Evolutionary conservation across 2,888 invertebrate genomes (phyloP).

Genomic region (Campaea margaritaria): DNA sequence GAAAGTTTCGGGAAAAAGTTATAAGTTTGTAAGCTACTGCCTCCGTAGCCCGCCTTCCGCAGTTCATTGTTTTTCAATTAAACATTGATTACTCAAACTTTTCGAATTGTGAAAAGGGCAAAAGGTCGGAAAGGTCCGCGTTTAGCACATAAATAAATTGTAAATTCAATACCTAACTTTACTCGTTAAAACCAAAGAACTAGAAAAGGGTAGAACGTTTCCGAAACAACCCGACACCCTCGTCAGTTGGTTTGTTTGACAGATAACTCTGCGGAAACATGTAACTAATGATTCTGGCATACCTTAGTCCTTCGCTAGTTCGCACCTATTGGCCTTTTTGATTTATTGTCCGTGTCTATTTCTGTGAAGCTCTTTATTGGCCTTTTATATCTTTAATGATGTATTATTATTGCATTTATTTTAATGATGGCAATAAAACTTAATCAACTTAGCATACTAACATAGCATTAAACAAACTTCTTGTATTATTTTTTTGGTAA

Average conservation of each 20-base stretch:
- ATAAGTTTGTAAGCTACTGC: too few relatives aligned
- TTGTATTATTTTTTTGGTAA: too few relatives aligned
- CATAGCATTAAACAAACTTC: too few relatives aligned
- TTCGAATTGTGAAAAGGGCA: conserved; percentile 3
- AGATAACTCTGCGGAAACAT: conserved; percentile 33
- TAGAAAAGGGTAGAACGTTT: conserved; percentile 38
- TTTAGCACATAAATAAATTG: conserved; percentile 33
- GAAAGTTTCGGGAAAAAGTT: too few relatives aligned
- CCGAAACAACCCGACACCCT: conserved; percentile 36
- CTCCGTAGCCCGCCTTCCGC: not conserved
- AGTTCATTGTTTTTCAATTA: too few relatives aligned
- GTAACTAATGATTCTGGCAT: conserved; percentile 37
- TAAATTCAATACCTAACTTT: conserved; percentile 38
- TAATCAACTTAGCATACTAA: too few relatives aligned
- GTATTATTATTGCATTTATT: too few relatives aligned
- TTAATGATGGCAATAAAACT: too few relatives aligned
- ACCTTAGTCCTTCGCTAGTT: conserved; percentile 3
- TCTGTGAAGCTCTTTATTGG: conserved; percentile 9
- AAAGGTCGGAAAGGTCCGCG: conserved; percentile 14
- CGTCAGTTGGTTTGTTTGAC: conserved; percentile 42
- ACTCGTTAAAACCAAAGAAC: conserved; percentile 37
- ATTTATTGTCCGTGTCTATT: conserved; percentile 19
- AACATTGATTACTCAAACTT: conserved; percentile 13
- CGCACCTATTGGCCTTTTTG: conserved; percentile 15
- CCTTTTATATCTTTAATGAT: too few relatives aligned